Evolutionary conservation across 2,113 vertebrate genomes (phyloP).

Genomic region (Nothocercus julius): DNA sequence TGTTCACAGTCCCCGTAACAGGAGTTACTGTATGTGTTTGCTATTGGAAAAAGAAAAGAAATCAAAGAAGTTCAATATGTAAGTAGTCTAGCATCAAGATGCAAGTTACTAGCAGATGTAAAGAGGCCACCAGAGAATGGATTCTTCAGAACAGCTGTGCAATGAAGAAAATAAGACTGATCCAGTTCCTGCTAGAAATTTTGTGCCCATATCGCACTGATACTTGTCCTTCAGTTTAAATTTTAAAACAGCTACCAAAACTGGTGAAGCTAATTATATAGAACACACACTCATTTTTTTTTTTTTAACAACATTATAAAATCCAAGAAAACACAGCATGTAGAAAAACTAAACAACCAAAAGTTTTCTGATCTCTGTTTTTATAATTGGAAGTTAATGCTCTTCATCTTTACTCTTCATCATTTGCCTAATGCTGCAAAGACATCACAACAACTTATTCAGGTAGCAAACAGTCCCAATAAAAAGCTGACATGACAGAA

Average conservation of each 20-base stretch:
- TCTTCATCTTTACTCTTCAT: not conserved
- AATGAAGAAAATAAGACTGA: not conserved
- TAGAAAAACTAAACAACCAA: not conserved
- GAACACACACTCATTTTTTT: not conserved
- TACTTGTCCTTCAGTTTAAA: fast-evolving
- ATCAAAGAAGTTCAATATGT: constrained; percentile 14
- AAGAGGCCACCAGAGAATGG: not conserved
- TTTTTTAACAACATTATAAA: not conserved
- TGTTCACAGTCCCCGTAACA: constrained; percentile 79
- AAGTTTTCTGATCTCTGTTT: not conserved
- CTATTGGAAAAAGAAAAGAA: constrained; percentile 73
- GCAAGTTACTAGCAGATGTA: not conserved
- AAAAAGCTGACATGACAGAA: not conserved
- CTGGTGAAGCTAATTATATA: not conserved
- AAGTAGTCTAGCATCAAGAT: not conserved
- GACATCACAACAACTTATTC: not conserved
- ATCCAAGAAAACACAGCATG: not conserved
- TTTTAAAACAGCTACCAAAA: not conserved
- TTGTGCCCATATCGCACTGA: not conserved
- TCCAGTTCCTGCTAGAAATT: not conserved
- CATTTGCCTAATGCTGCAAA: not conserved
- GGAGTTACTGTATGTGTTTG: constrained; percentile 85
- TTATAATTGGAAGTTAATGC: not conserved
- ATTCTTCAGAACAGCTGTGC: not conserved
- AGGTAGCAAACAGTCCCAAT: not conserved